Evolutionary conservation across 2,888 invertebrate genomes (phyloP).

Genomic region (Craniophora ligustri): DNA sequence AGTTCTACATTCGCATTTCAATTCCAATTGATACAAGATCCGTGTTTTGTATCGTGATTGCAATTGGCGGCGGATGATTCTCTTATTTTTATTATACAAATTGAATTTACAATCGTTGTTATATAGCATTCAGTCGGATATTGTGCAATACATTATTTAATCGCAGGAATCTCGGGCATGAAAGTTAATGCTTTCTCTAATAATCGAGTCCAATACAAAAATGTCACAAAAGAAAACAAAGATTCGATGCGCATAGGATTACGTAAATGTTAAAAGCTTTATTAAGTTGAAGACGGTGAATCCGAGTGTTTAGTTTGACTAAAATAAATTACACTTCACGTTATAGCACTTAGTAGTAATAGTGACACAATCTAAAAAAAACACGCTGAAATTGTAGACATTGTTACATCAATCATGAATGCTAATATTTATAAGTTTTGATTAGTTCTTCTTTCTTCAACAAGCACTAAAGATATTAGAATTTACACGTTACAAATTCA

Average conservation of each 20-base stretch:
- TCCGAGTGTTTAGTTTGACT: slow-evolving; percentile 13
- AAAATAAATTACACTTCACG: too few species aligned
- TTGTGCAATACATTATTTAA: slow-evolving; percentile 71
- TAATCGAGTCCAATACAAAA: slow-evolving; percentile 59
- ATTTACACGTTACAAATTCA: background rate
- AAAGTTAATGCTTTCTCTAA: slow-evolving; percentile 64
- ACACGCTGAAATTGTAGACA: slow-evolving; percentile 18
- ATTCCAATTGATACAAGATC: slow-evolving; percentile 45
- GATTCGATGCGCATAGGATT: slow-evolving; percentile 54
- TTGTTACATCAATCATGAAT: slow-evolving; percentile 13
- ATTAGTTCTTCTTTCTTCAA: slow-evolving; percentile 9
- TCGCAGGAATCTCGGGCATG: slow-evolving; percentile 56
- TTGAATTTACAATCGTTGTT: slow-evolving; percentile 60
- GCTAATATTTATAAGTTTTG: slow-evolving; percentile 12
- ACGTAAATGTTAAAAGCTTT: slow-evolving; percentile 58
- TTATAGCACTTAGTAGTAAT: too few species aligned
- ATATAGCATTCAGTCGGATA: slow-evolving; percentile 48
- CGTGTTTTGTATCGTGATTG: slow-evolving; percentile 45
- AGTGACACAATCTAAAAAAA: slow-evolving; percentile 13
- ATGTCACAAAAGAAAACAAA: slow-evolving; percentile 59
- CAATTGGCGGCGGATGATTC: slow-evolving; percentile 39
- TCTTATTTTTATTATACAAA: slow-evolving; percentile 55
- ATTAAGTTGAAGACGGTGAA: slow-evolving; percentile 49
- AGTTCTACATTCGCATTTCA: slow-evolving; percentile 41
- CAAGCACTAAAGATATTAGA: background rate